A percentile compares a stretch with the other conserved stretches of the same genome.
Evolutionary conservation across 2,797 vertebrate species (phyloP).

Genomic region (Channallabes apus): DNA sequence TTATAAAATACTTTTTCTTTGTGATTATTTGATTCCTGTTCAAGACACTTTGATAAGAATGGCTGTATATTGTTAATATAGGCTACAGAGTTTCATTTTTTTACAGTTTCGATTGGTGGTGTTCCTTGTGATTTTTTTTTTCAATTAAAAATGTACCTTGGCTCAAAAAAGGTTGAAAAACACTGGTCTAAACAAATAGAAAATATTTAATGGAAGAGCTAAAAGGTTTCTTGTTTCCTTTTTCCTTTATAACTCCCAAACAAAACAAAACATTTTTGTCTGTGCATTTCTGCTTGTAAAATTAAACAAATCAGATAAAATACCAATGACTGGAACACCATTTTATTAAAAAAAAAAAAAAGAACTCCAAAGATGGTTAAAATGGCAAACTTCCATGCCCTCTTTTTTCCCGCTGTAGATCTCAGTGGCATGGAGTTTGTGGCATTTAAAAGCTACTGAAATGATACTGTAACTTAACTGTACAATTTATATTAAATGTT

Average conservation of each 20-base stretch:
- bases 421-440: neutral
- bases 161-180: too few species aligned
- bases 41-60: too few species aligned
- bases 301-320: neutral
- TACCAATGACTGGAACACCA: neutral
- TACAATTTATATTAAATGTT: neutral
- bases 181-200: neutral
- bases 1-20: too few species aligned
- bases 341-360: neutral
- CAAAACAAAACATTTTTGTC: neutral
- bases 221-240: too few species aligned
- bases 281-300: neutral
- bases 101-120: too few species aligned
- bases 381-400: neutral
- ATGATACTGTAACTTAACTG: neutral
- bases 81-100: too few species aligned
- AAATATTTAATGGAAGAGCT: too few species aligned
- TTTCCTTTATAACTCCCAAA: neutral
- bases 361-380: conserved; percentile 3
- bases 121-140: too few species aligned
- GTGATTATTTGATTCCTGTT: too few species aligned
- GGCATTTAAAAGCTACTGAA: neutral
- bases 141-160: too few species aligned
- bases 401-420: neutral
- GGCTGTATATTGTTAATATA: too few species aligned